Percentiles rank a stretch among this genome's conserved stretches.
phyloP scores from a whole-genome alignment of 2,797 vertebrate species.

The Gobionotothen gibberifrons region DNA sequence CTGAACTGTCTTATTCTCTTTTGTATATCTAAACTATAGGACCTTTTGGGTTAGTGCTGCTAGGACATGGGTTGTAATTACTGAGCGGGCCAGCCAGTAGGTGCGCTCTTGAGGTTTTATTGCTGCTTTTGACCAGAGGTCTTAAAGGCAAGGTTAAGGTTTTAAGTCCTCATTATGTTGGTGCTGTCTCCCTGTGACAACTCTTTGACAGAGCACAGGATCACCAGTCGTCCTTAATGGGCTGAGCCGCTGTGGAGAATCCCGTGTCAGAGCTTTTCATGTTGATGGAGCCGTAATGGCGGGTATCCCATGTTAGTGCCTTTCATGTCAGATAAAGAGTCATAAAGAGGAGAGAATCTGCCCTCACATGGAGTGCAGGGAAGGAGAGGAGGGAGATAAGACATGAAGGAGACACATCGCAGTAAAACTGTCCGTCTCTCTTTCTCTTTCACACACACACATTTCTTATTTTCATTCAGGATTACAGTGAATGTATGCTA shows the following conservation, averaged over 20 bases:
- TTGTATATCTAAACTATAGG: slow-evolving; percentile 76
- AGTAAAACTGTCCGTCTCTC: slow-evolving; percentile 76
- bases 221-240: slow-evolving; percentile 82
- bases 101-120: slow-evolving; percentile 78
- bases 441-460: slow-evolving; percentile 33
- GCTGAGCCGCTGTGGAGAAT: slow-evolving; percentile 75
- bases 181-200: slow-evolving; percentile 75
- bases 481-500: slow-evolving; percentile 36
- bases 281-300: slow-evolving; percentile 87
- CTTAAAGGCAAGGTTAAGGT: slow-evolving; percentile 83
- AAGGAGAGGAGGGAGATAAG: slow-evolving; percentile 77
- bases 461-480: slow-evolving; percentile 32
- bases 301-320: slow-evolving; percentile 82
- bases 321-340: slow-evolving; percentile 87
- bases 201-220: slow-evolving; percentile 84
- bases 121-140: slow-evolving; percentile 78
- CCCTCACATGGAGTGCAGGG: slow-evolving; percentile 75
- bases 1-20: slow-evolving; percentile 64
- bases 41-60: slow-evolving; percentile 72
- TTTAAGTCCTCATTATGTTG: slow-evolving; percentile 84
- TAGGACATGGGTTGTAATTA: slow-evolving; percentile 78
- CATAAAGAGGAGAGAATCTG: slow-evolving; percentile 84
- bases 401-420: slow-evolving; percentile 73
- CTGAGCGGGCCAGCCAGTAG: slow-evolving; percentile 66
- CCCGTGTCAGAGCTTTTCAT: slow-evolving; percentile 82